Evolutionary conservation across 2,797 vertebrate species (phyloP), one percentile per base, ranked within the genome.

Genomic region (Pampus argenteus): DNA sequence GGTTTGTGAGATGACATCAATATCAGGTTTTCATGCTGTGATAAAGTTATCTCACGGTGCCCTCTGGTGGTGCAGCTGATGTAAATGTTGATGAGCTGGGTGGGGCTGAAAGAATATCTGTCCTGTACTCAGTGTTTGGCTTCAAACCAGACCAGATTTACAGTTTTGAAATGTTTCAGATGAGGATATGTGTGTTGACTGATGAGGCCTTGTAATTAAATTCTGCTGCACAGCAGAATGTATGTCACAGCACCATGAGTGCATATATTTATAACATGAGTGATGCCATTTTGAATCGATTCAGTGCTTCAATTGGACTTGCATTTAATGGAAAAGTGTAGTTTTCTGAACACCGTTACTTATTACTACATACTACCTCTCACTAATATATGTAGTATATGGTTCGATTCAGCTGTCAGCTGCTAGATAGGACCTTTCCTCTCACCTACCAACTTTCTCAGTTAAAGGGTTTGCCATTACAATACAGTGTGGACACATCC

Each of bases 1-100:
- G 57, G 65, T 49, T 64, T 77, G 56, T 51, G 61, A 28, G 62
- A 49, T 26, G 60, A 42, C 50, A 40, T 66, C 48, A 56, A 25
- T 62, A 8, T 60, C 13, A 66, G 7, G 49, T 45, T 57, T 10
- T 36, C 61, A 29, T 60, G 45, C 54, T 71, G 66, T 40, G 45
- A 44, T 42, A 79, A 1, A 31, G 31, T 78, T 77, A 71, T 84
- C 36, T 66, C 66, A 77, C 78, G 90, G 67, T 13, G 86, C 89
- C 90, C 89, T 87, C 93, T 92, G 71, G 59, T 91, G 92, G 90
- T 40, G 22, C 18, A 34, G 63, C 58, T 48, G 44, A 20, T 74
- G 48, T 57, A 65, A 8, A 18, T 45, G 59, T 23, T 54, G 29
- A 56, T 55, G 23, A 13, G 36, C 42, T 56, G 74, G 82, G 71